These are phyloP conservation scores for Popillia japonica DNA, from an alignment of 1,140 invertebrate genomes.

Conservation along the genomic window DNA sequence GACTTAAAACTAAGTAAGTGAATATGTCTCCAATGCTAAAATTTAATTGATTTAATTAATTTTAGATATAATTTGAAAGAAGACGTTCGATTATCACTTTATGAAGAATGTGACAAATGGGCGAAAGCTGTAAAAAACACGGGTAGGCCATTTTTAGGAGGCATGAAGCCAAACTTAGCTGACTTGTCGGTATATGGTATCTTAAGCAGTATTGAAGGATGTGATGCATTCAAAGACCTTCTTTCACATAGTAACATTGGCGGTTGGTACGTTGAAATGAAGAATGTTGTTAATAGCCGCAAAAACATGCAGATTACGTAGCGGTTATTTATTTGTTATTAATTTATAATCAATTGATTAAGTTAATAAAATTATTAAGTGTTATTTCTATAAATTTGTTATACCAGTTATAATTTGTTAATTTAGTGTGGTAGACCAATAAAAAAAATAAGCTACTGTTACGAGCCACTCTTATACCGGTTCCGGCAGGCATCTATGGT, in stretches of 20 bases:
- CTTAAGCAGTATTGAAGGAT: constrained; percentile 95
- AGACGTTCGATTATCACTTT: constrained; percentile 89
- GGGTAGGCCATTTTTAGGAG: constrained; percentile 82
- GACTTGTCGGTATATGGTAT: constrained; percentile 95
- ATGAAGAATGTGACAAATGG: constrained; percentile 89
- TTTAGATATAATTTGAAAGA: constrained; percentile 83
- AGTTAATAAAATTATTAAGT: no score
- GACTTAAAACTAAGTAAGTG: constrained; percentile 80
- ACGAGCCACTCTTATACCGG: no score
- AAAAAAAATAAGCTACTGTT: no score
- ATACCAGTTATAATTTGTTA: no score
- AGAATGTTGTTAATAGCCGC: constrained; percentile 48
- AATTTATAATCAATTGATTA: no score
- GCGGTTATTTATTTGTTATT: no score
- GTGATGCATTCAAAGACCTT: constrained; percentile 88
- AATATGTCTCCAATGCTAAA: not conserved
- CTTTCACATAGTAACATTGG: constrained; percentile 75
- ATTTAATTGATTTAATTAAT: constrained; percentile 46
- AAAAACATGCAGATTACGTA: not conserved
- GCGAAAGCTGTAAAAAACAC: constrained; percentile 73
- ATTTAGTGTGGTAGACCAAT: no score
- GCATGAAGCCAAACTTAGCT: constrained; percentile 86
- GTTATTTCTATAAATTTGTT: no score
- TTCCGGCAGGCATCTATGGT: no score
- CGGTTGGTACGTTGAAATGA: constrained; percentile 57